A percentile compares a stretch with the other conserved stretches of the same genome.
phyloP scores from a whole-genome alignment of 2,888 invertebrate genomes.

The Eupithecia exiguata region DNA sequence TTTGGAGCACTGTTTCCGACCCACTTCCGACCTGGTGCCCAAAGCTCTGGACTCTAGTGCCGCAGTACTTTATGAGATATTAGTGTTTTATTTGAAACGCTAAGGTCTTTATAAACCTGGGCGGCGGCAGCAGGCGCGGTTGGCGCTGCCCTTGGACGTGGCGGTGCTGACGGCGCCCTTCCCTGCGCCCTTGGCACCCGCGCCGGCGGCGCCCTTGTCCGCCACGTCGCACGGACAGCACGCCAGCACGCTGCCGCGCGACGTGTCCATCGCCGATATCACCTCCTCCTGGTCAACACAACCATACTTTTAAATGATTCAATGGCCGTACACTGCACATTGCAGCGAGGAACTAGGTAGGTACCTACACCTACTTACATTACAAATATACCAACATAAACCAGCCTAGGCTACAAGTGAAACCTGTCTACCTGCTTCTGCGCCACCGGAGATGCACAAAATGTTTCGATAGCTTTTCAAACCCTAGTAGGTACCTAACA shows the following conservation, averaged over 20 bases:
- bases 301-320: neutral
- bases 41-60: too few species aligned
- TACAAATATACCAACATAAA: too few species aligned
- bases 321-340: neutral
- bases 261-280: slow-evolving; percentile 76
- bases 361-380: too few species aligned
- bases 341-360: too few species aligned
- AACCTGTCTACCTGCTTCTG: too few species aligned
- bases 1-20: too few species aligned
- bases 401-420: too few species aligned
- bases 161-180: neutral
- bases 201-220: slow-evolving; percentile 1
- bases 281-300: slow-evolving; percentile 63
- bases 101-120: neutral
- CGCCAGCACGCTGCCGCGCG: slow-evolving; percentile 72
- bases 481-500: too few species aligned
- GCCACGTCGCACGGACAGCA: slow-evolving; percentile 70
- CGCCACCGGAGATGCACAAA: too few species aligned
- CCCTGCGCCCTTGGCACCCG: neutral
- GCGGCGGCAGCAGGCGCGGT: neutral
- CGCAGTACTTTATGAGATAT: neutral
- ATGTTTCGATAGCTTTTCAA: too few species aligned
- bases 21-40: too few species aligned
- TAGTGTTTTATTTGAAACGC: too few species aligned
- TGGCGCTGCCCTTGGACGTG: neutral